These are phyloP conservation scores for Drosophila cardini DNA, from an alignment of 1,140 invertebrate species.

Conservation along the genomic window DNA sequence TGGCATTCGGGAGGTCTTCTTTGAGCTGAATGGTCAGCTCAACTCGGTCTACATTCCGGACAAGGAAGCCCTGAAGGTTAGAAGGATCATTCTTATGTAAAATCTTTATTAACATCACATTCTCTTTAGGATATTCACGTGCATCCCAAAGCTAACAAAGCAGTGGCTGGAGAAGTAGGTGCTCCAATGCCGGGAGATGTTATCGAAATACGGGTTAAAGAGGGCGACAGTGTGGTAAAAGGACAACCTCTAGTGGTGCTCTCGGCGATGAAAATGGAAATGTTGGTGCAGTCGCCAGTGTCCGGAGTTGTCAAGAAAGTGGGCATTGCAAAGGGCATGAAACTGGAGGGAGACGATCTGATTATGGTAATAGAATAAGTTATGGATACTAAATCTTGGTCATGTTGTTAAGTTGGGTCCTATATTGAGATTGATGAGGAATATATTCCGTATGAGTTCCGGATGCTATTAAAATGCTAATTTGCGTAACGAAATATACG, in stretches of 20 bases:
- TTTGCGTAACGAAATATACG: background rate
- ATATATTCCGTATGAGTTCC: no score
- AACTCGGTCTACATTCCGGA: slow-evolving; percentile 97
- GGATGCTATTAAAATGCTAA: slow-evolving; percentile 16
- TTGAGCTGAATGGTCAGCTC: slow-evolving; percentile 99
- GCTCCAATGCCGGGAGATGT: slow-evolving; percentile 99
- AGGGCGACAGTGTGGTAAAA: slow-evolving; percentile 95
- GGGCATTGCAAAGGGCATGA: slow-evolving; percentile 93
- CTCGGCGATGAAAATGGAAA: slow-evolving; percentile 99
- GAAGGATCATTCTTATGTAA: background rate
- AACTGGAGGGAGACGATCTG: slow-evolving; percentile 98
- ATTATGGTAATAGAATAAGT: slow-evolving; percentile 92
- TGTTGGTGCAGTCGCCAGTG: slow-evolving; percentile 97
- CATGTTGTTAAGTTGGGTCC: no score
- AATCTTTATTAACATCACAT: background rate
- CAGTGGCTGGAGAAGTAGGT: slow-evolving; percentile 92
- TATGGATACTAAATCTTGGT: background rate
- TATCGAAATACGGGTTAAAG: slow-evolving; percentile 94
- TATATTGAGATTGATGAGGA: no score
- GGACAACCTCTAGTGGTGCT: slow-evolving; percentile 96
- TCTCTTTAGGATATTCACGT: slow-evolving; percentile 92
- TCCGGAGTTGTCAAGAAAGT: slow-evolving; percentile 93
- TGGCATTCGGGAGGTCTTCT: slow-evolving; percentile 98
- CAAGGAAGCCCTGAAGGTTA: slow-evolving; percentile 95
- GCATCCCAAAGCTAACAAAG: slow-evolving; percentile 97